A percentile compares a stretch with the other conserved stretches of the same genome.
Evolutionary conservation across 2,797 vertebrate species (phyloP).

Genomic region (Myripristis murdjan): DNA sequence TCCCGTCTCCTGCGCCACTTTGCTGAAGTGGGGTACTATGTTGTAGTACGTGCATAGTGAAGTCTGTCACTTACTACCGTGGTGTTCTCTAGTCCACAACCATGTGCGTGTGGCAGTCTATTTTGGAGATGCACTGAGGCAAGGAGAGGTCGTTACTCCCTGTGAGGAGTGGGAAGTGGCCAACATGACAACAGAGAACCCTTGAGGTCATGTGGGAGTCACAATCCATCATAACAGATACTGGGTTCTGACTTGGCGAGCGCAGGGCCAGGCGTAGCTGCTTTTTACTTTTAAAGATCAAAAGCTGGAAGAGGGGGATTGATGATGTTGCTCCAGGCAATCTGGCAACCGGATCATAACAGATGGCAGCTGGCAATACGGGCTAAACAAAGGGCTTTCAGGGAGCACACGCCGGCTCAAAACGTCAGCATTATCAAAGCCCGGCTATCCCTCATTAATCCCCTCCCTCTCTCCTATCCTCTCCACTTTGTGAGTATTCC

Average conservation of each 20-base stretch:
- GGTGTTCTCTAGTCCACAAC: conserved; percentile 44
- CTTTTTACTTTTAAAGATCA: conserved; percentile 65
- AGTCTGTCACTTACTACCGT: conserved; percentile 33
- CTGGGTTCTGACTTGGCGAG: conserved; percentile 35
- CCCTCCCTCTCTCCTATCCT: conserved; percentile 23
- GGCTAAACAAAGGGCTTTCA: conserved; percentile 77
- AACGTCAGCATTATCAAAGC: conserved; percentile 71
- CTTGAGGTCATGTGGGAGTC: conserved; percentile 31
- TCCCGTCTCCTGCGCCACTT: not conserved
- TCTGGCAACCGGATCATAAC: conserved; percentile 78
- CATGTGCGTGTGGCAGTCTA: conserved; percentile 34
- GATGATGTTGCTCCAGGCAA: conserved; percentile 64
- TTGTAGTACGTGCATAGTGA: conserved; percentile 10
- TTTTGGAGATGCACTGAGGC: conserved; percentile 58
- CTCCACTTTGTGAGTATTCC: conserved; percentile 39
- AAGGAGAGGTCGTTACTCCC: conserved; percentile 65
- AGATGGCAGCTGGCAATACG: conserved; percentile 76
- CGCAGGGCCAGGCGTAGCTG: conserved; percentile 36
- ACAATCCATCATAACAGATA: conserved; percentile 46
- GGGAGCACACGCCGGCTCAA: conserved; percentile 52
- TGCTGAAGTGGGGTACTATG: conserved; percentile 32
- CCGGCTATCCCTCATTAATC: conserved; percentile 61
- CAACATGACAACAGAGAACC: conserved; percentile 38
- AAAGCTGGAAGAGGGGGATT: conserved; percentile 59
- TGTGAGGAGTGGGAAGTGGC: conserved; percentile 54